Base-by-base conservation (phyloP, 2,797 vertebrate genomes). In the Triplophysa bombifrons region DNA sequence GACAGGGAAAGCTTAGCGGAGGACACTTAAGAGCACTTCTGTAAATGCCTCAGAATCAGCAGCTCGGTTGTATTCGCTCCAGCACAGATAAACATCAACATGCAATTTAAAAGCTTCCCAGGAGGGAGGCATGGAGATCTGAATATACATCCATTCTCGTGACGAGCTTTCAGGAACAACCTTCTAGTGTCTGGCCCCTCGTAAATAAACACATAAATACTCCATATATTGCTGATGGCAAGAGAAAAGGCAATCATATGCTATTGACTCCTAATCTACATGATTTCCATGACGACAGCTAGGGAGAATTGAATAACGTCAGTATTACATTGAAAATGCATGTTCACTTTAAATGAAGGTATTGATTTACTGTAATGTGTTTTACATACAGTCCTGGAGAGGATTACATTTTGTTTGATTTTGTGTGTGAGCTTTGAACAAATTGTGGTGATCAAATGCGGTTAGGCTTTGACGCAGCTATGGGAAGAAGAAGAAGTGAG, bases 81-180 rank as follows among this genome's bases (percentile, higher is more conserved):
- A 69, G 63, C 44, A 56, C 16, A 79, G 76, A 82, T 74, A 83
- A 85, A 82, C 80, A 81, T 80, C 75, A 80, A 82, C 63, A 75
- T 48, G 60, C 22, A 46, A 79, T 64, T 77, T 76, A 69, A 74
- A 64, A 72, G 69, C 69, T 80, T 60, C 48, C 63, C n/a, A 22
- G 41, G 70, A 68, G 72, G 61, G 60, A 67, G 56, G 50, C 22
- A 66, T 19, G 60, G 34, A 64, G 53, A 22, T 68, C 61, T n/a
- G 34, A 20, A 80, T 9, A 76, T 25, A 65, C 64, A 65, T 46
- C n/a, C 63, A 22, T 79, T 53, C 66, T 55, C 17, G n/a, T 46
- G 27, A 22, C 27, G 67, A 38, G 56, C 30, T 67, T 77, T 78
- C 22, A 81, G 74, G 14, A 72, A 77, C 69, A 72, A 4, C 38